phyloP scores from a whole-genome alignment of 1,140 invertebrate species.

The Onthophagus taurus region DNA sequence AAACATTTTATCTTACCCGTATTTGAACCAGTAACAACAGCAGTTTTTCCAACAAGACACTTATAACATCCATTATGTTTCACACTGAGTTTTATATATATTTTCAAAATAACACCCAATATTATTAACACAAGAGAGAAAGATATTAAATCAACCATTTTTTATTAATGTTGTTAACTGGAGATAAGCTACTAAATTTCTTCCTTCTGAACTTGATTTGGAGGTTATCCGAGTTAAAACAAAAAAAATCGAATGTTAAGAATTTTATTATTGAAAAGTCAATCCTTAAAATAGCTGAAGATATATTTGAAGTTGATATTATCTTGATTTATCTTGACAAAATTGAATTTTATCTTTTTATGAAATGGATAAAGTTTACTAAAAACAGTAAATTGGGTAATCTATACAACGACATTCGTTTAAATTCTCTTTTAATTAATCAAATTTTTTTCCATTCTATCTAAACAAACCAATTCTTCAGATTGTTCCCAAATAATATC shows the following conservation, averaged over 20 bases:
- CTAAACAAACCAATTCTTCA: too few relatives aligned
- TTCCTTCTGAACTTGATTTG: neutral
- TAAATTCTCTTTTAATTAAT: too few relatives aligned
- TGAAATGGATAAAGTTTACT: neutral
- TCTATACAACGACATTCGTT: too few relatives aligned
- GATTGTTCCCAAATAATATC: too few relatives aligned
- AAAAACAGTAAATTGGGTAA: neutral
- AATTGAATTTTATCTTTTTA: neutral
- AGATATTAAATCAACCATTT: neutral
- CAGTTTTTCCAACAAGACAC: conserved; percentile 22
- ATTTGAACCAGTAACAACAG: conserved; percentile 19
- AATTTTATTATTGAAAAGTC: neutral
- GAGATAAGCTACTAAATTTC: neutral
- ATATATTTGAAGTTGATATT: neutral
- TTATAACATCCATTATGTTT: conserved; percentile 13
- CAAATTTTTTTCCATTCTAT: too few relatives aligned
- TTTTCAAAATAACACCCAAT: neutral
- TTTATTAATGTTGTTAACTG: neutral
- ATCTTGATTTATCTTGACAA: neutral
- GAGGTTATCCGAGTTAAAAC: neutral
- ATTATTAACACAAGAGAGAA: neutral
- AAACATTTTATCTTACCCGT: too few relatives aligned
- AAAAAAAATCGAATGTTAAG: neutral
- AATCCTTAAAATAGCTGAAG: neutral
- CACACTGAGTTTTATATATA: conserved; percentile 17